Evolutionary conservation across 2,797 vertebrate species (phyloP), one percentile per base, ranked within the genome.

Genomic region (Danio jaintianensis): DNA sequence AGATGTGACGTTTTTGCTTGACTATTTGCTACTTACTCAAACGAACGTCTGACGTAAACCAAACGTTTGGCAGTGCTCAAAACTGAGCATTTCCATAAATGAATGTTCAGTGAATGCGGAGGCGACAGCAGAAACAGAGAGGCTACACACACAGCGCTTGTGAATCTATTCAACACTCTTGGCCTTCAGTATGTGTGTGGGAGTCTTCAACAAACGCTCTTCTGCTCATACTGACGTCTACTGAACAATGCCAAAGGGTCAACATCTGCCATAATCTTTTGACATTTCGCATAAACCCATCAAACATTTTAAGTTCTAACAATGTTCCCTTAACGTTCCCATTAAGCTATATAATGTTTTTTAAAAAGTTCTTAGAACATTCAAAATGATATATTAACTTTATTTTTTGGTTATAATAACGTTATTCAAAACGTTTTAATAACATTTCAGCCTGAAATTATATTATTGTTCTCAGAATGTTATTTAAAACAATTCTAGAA

Each of bases 81-180:
- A 71, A 22, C 4, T 2, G 20, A 55, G 10, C 4, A 36, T 79
- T 64, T 79, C 78, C 59, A 79, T 79, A 72, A 45, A 80, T 80
- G 78, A 80, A 80, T 80, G 40, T 47, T 38, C 11, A 72, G 55
- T 79, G 36, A 36, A 42, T 15, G 47, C n/a, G 42, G 40, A 72
- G 78, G 50, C 67, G 58, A 50, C 18, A 40, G 67, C 18, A 18
- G 56, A 72, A 36, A 79, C 68, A 79, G 68, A 79, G 78, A 73
- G 20, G 50, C 47, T 38, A 73, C 38, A 64, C 47, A 79, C 40
- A 38, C 47, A 10, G 47, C 10, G 40, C 22, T 75, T 20, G n/a
- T 50, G 58, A 29, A 63, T 72, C 38, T 55, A 45, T 63, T 78
- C 55, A 70, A 6, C 53, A 10, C n/a, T 69, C 43, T 6, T 40